Percentiles rank a stretch among this genome's conserved stretches.
These are phyloP conservation scores for Dreissena rostriformis DNA, from an alignment of 1,140 invertebrate species.

Conservation along the genomic window DNA sequence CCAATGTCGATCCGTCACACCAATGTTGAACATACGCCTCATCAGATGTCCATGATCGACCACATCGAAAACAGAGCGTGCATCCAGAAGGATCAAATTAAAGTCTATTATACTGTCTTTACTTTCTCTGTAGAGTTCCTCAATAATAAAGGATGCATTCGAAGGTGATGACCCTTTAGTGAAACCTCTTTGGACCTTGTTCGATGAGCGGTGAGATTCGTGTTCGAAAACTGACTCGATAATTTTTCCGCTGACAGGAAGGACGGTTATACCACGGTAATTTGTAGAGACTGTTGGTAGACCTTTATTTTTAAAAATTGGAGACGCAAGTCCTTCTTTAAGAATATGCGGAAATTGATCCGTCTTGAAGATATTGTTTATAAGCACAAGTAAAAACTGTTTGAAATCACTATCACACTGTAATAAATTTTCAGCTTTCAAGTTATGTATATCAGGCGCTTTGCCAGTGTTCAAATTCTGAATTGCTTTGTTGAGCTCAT, in stretches of 20 bases:
- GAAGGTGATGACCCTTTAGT: slow-evolving; percentile 7
- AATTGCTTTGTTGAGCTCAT: too few relatives aligned
- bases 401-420: too few relatives aligned
- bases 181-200: slow-evolving; percentile 11
- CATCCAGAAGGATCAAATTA: neutral
- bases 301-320: neutral
- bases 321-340: too few relatives aligned
- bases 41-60: neutral
- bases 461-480: too few relatives aligned
- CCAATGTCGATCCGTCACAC: too few relatives aligned
- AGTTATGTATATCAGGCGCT: too few relatives aligned
- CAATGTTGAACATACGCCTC: neutral
- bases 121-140: slow-evolving; percentile 12
- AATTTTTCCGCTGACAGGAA: neutral
- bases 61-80: slow-evolving; percentile 5
- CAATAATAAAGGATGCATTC: neutral
- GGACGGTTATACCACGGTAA: too few relatives aligned
- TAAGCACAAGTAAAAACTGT: too few relatives aligned
- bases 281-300: slow-evolving; percentile 28
- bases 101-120: neutral
- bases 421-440: too few relatives aligned
- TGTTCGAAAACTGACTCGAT: neutral
- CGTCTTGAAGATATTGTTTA: too few relatives aligned
- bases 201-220: neutral
- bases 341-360: too few relatives aligned